Evolutionary conservation across 2,113 vertebrate species (phyloP).

Genomic region (Tragelaphus imberbis): DNA sequence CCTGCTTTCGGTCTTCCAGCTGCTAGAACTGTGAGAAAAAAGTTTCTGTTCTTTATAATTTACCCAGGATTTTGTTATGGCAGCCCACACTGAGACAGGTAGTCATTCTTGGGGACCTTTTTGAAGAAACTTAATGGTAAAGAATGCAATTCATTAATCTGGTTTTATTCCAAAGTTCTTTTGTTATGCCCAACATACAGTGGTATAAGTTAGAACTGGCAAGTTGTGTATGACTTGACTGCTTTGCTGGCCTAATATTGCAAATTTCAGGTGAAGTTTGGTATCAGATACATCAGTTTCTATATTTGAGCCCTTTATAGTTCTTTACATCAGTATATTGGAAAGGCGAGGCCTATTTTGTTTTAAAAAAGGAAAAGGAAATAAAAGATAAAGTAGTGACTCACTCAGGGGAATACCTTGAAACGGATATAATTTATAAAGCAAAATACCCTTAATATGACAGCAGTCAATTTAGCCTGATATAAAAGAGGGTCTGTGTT

Average conservation of each 20-base stretch:
- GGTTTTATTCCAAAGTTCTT: neutral
- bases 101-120: neutral
- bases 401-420: conserved; percentile 73
- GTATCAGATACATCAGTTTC: conserved; percentile 29
- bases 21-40: neutral
- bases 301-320: neutral
- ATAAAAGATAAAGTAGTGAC: conserved; percentile 70
- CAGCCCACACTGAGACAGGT: neutral
- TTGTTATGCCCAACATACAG: neutral
- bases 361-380: conserved; percentile 19
- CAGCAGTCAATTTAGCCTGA: conserved; percentile 81
- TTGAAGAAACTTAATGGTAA: conserved; percentile 21
- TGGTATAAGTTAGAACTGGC: neutral
- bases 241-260: neutral
- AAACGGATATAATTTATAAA: conserved; percentile 81
- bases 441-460: conserved; percentile 81
- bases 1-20: neutral
- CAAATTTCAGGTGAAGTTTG: conserved; percentile 10
- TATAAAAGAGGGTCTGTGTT: conserved; percentile 79
- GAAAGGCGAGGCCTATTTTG: conserved; percentile 11
- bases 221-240: neutral
- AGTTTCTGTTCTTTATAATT: neutral
- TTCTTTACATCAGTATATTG: neutral
- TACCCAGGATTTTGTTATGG: neutral
- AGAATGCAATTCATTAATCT: neutral